Evolutionary conservation across 2,113 vertebrate genomes (phyloP), one percentile per base, ranked within the genome.

Genomic region (Sakesphorus luctuosus): DNA sequence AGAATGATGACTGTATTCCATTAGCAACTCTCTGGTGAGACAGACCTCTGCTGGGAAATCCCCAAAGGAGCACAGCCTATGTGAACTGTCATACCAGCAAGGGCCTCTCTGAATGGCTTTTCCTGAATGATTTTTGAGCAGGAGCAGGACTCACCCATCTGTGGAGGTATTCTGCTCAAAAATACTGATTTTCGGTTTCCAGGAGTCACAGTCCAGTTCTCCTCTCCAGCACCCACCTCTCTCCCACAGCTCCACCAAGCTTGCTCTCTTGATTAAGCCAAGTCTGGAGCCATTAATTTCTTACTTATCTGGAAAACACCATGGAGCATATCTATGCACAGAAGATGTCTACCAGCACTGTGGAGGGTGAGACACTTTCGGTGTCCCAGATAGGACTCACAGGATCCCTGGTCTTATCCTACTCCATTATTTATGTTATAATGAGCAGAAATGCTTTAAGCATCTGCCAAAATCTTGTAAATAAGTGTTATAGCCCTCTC

Each of bases 21-120:
- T 86, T 83, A 79, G 38, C 44, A 69, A 29, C 59, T 47, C 0
- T 62, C 63, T 84, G 40, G 47, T 80, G 72, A 95, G 76, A 90
- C 0, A 1, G 49, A 84, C 52, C 47, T 93, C 87, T 90, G 44
- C 88, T 88, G 93, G 77, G 90, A 95, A 95, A 71, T 68, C 73
- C 63, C 9, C 0, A n/a, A 40, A 59, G 38, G 52, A 86, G 4
- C 25, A 36, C 10, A 28, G 29, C 18, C 50, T 59, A 3, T 0
- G 0, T 55, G 50, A 86, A 52, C 38, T 67, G 26, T 28, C 52
- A 36, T 66, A 33, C 59, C 67, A 77, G 4, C 24, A 21, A 56
- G 13, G 43, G 56, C 38, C 61, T 77, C 59, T 77, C 47, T 55
- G 62, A 28, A 31, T 4, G 9, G 33, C 43, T 84, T 63, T 69